Conservation (phyloP, 2,888 invertebrate species). For the Limnephilus marmoratus region DNA sequence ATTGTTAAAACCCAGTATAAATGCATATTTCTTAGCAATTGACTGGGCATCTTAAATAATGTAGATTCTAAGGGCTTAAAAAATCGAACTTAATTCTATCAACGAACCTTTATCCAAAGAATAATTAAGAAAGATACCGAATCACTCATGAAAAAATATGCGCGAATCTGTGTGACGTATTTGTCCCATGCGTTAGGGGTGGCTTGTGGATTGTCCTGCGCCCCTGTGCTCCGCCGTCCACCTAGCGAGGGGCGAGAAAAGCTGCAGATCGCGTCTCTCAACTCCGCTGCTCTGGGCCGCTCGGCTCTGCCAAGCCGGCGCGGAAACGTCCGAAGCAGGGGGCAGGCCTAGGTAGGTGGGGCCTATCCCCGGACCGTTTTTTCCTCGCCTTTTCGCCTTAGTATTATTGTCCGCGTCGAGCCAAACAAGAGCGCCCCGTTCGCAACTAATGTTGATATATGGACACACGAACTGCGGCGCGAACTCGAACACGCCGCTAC, state of each 20-base stretch:
- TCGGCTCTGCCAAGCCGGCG: background rate
- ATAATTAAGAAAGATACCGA: too few relatives aligned
- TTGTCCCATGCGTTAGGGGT: background rate
- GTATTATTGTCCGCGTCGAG: slow-evolving; percentile 56
- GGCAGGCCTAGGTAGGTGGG: slow-evolving; percentile 58
- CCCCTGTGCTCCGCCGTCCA: slow-evolving; percentile 32
- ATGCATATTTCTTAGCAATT: too few relatives aligned
- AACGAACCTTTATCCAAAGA: too few relatives aligned
- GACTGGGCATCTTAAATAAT: too few relatives aligned
- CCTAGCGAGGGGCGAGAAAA: slow-evolving; percentile 46
- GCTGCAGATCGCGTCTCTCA: background rate
- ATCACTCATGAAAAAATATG: too few relatives aligned
- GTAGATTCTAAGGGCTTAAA: too few relatives aligned
- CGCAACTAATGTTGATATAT: slow-evolving; percentile 29
- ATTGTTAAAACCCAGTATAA: too few relatives aligned
- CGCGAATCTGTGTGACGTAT: background rate
- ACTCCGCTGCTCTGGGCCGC: background rate
- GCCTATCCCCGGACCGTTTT: slow-evolving; percentile 54
- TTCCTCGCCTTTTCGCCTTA: slow-evolving; percentile 59
- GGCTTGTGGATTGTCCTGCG: background rate
- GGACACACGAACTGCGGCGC: slow-evolving; percentile 24
- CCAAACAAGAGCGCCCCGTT: slow-evolving; percentile 55
- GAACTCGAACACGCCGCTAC: slow-evolving; percentile 36
- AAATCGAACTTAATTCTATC: too few relatives aligned
- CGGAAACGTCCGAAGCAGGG: slow-evolving; percentile 43